Conservation (phyloP, 2,888 invertebrate genomes). For the Eupeodes luniger region DNA sequence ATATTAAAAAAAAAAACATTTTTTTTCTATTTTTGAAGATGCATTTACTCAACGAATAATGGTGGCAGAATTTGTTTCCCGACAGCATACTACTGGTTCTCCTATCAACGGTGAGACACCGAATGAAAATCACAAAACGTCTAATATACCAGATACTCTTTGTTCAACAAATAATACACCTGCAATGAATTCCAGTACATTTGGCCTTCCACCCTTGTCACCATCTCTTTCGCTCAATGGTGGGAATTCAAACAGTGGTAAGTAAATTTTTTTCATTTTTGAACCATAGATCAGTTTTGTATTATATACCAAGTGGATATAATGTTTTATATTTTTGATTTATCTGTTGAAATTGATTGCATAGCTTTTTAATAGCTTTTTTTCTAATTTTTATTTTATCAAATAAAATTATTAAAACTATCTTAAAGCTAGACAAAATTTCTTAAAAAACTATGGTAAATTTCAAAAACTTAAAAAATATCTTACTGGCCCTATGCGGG, state of each 20-base stretch:
- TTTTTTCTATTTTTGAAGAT: constrained; percentile 43
- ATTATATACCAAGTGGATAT: neutral
- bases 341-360: too few species aligned
- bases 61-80: constrained; percentile 94
- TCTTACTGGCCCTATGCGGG: too few species aligned
- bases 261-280: constrained; percentile 64
- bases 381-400: too few species aligned
- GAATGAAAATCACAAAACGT: constrained; percentile 82
- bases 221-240: constrained; percentile 84
- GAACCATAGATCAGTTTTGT: neutral
- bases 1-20: neutral
- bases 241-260: constrained; percentile 81
- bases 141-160: constrained; percentile 82
- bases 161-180: constrained; percentile 78
- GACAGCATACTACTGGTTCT: constrained; percentile 89
- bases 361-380: too few species aligned
- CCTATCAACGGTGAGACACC: constrained; percentile 89
- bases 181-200: constrained; percentile 78
- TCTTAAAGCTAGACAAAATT: too few species aligned
- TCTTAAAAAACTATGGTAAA: too few species aligned
- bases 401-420: too few species aligned
- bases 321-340: too few species aligned
- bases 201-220: constrained; percentile 82
- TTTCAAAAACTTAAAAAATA: too few species aligned
- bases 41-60: constrained; percentile 87